phyloP scores from a whole-genome alignment of 2,113 vertebrate genomes.

The Cairina moschata region DNA sequence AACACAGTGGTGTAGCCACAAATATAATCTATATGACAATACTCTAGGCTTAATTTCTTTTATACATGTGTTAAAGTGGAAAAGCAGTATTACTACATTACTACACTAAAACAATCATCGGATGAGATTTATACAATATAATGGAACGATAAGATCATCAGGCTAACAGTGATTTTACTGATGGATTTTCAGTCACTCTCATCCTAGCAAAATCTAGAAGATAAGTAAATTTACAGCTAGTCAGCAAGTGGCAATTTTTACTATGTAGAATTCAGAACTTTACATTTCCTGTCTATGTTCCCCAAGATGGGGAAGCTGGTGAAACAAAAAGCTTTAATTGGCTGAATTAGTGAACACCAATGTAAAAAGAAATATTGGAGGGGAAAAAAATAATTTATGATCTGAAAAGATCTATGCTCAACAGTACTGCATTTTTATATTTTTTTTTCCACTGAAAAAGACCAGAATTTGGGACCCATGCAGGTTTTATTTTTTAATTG shows the following conservation, averaged over 20 bases:
- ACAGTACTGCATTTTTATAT: fast-evolving
- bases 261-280: neutral
- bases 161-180: neutral
- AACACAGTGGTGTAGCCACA: neutral
- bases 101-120: neutral
- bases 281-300: neutral
- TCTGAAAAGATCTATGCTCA: neutral
- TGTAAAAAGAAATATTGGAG: neutral
- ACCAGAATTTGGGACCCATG: fast-evolving
- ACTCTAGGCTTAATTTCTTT: neutral
- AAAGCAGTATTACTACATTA: neutral
- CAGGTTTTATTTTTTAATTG: neutral
- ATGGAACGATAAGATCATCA: neutral
- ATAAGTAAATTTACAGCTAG: neutral
- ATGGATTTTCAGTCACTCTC: neutral
- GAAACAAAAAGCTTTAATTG: neutral
- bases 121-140: neutral
- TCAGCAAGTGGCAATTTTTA: neutral
- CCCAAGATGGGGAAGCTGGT: neutral
- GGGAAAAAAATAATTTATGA: neutral
- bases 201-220: neutral
- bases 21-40: neutral
- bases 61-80: neutral
- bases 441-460: fast-evolving
- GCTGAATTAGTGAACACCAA: neutral